Evolutionary conservation across 2,888 invertebrate species (phyloP).

Genomic region (Lasioglossum oenotherae): DNA sequence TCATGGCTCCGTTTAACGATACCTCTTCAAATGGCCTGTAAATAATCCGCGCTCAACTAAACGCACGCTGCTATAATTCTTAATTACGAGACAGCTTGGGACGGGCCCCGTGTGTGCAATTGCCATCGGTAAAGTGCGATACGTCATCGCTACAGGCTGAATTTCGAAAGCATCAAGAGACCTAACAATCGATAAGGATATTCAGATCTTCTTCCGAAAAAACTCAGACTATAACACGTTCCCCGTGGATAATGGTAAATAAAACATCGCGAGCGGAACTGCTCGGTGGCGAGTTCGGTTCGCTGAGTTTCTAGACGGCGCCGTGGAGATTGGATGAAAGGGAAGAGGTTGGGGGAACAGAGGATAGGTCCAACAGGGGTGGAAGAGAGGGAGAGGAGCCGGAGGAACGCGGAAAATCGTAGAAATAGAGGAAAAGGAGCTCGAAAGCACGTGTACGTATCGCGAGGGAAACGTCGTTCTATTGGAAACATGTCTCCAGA

Average conservation of each 20-base stretch:
- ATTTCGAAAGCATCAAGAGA: not conserved
- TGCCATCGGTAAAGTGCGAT: not conserved
- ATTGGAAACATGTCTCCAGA: conserved; percentile 56
- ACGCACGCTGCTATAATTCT: conserved; percentile 3
- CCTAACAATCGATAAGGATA: not conserved
- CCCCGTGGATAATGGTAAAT: conserved; percentile 7
- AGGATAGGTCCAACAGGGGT: not conserved
- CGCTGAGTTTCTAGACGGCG: conserved; percentile 7
- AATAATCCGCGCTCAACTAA: conserved; percentile 40
- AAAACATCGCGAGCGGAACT: conserved; percentile 8
- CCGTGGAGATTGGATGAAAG: conserved; percentile 12
- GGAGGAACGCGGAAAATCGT: conserved; percentile 3
- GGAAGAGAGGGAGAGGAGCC: not conserved
- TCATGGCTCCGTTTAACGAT: conserved; percentile 36
- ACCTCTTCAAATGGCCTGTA: conserved; percentile 15
- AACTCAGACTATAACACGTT: not conserved
- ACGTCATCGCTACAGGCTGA: not conserved
- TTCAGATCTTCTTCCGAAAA: not conserved
- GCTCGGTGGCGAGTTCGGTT: not conserved
- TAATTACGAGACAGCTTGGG: not conserved
- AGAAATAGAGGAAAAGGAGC: not conserved
- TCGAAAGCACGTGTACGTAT: conserved; percentile 42
- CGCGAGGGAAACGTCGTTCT: conserved; percentile 50
- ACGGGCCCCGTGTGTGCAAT: not conserved
- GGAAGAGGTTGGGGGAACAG: not conserved